A percentile compares a stretch with the other conserved stretches of the same genome.
phyloP scores from a whole-genome alignment of 2,797 vertebrate species.

The Clarias platycephalus region DNA sequence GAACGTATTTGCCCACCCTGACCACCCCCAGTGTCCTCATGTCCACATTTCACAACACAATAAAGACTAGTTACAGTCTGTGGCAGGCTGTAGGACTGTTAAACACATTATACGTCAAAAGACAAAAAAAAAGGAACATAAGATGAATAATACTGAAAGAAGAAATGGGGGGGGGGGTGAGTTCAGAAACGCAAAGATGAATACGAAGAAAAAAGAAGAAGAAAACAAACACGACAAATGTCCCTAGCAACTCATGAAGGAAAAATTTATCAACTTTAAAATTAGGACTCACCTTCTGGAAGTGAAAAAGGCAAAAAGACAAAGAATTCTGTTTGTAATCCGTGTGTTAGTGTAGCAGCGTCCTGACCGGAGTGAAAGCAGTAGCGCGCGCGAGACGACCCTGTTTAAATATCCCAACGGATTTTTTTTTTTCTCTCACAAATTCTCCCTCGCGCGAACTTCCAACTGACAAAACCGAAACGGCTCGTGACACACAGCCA shows the following conservation, averaged over 20 bases:
- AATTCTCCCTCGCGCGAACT: constrained; percentile 46
- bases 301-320: neutral
- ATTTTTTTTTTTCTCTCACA: constrained; percentile 19
- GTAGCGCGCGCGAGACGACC: constrained; percentile 17
- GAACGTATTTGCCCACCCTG: neutral
- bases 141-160: neutral
- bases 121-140: neutral
- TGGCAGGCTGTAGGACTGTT: neutral
- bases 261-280: neutral
- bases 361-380: neutral
- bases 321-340: neutral
- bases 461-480: constrained; percentile 33
- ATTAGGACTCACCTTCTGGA: neutral
- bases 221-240: neutral
- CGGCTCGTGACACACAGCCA: constrained; percentile 42
- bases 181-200: neutral
- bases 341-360: neutral
- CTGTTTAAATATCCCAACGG: constrained; percentile 44
- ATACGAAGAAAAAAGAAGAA: neutral
- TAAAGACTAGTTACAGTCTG: neutral
- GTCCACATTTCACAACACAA: neutral
- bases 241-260: neutral
- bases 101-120: neutral
- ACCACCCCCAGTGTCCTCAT: neutral
- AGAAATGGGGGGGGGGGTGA: neutral